Conservation (phyloP, 2,888 invertebrate genomes). For the Diarsia dahlii region DNA sequence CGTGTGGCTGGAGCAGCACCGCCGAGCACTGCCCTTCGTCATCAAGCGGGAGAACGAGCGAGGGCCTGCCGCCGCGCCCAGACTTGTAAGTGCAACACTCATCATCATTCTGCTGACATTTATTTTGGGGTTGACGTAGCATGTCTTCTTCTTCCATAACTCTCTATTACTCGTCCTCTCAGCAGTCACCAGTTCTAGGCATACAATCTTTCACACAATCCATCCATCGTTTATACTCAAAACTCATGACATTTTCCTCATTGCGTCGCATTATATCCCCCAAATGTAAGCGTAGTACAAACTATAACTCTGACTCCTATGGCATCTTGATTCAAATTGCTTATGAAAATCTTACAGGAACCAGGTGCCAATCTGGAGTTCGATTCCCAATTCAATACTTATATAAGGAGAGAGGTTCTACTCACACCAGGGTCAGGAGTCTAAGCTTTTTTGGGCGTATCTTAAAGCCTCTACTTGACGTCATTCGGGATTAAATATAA, state of each 20-base stretch:
- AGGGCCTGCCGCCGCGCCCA: conserved; percentile 79
- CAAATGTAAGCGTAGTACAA: background rate
- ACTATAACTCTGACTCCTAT: no score
- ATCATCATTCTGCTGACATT: background rate
- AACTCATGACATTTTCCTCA: background rate
- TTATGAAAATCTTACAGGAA: conserved; percentile 5
- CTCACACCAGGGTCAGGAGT: background rate
- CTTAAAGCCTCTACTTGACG: background rate
- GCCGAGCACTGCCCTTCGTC: conserved; percentile 88
- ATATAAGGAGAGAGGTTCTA: background rate
- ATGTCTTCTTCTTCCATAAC: background rate
- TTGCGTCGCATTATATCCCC: background rate
- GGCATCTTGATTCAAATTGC: background rate
- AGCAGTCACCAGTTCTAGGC: background rate
- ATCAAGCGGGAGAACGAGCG: conserved; percentile 88
- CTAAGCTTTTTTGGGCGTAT: background rate
- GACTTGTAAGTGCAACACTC: conserved; percentile 80
- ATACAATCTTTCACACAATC: background rate
- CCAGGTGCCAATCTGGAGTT: background rate
- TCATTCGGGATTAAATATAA: conserved; percentile 2
- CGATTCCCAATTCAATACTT: conserved; percentile 30
- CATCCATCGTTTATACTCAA: background rate
- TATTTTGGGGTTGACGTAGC: background rate
- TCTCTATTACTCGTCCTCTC: background rate
- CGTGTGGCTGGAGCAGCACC: conserved; percentile 88